These are phyloP conservation scores for Turritopsis rubra DNA, from an alignment of 30 jellyfish, hydroid and myxozoan species.

Conservation along the genomic window DNA sequence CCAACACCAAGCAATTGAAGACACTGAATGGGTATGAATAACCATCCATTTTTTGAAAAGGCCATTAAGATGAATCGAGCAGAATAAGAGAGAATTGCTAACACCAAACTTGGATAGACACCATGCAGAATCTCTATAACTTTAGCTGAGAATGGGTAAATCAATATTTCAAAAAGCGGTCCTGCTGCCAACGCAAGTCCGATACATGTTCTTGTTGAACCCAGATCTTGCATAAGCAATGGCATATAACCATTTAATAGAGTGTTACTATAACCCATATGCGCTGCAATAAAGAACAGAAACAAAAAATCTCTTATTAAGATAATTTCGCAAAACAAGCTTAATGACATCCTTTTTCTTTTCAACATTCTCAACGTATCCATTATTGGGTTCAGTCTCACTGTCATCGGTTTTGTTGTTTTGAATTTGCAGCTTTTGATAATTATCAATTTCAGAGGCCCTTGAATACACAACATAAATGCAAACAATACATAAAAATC, in stretches of 20 bases:
- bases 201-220: conserved; percentile 12
- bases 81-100: conserved; percentile 10
- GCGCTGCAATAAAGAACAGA: neutral
- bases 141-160: conserved; percentile 6
- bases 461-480: neutral
- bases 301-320: neutral
- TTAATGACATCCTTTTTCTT: neutral
- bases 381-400: neutral
- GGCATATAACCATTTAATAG: neutral
- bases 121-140: conserved; percentile 7
- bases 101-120: neutral
- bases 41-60: neutral
- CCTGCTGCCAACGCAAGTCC: conserved; percentile 3
- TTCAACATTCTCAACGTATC: neutral
- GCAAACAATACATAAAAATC: neutral
- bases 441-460: neutral
- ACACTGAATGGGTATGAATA: neutral
- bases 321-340: neutral
- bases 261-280: neutral
- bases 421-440: neutral
- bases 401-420: neutral
- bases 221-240: neutral
- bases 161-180: neutral
- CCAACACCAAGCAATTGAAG: conserved; percentile 5
- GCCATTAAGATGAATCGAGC: conserved; percentile 18